These are phyloP conservation scores for Cephus rjabovi DNA, from an alignment of 2,888 invertebrate species.

Conservation along the genomic window DNA sequence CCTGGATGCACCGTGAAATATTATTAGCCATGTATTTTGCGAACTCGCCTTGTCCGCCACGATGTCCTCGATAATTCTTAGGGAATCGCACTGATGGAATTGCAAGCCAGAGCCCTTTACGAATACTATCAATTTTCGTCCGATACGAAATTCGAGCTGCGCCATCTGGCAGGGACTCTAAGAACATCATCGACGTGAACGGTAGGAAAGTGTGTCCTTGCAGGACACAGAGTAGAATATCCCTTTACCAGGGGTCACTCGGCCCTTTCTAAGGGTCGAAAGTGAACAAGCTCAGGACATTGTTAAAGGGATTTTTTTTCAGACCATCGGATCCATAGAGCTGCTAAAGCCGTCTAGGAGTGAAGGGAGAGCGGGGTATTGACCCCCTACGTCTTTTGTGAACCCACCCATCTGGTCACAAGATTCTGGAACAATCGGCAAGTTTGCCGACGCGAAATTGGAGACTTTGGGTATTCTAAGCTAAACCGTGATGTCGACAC, in stretches of 20 bases:
- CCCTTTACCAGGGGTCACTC: not conserved
- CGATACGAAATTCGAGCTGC: constrained; percentile 24
- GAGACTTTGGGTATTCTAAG: not conserved
- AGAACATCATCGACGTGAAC: not conserved
- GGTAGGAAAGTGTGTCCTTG: not conserved
- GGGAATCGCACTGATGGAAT: not conserved
- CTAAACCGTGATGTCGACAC: not conserved
- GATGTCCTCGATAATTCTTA: not conserved
- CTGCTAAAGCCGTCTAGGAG: not conserved
- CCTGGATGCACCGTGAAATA: not conserved
- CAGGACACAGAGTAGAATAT: not conserved
- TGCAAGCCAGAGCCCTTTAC: not conserved
- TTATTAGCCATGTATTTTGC: not conserved
- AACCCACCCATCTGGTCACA: not conserved
- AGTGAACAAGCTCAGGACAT: not conserved
- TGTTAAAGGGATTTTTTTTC: not conserved
- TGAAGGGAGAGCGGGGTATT: not conserved
- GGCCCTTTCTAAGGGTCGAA: not conserved
- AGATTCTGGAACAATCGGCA: not conserved
- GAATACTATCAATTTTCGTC: not conserved
- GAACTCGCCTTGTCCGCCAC: not conserved
- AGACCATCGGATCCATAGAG: not conserved
- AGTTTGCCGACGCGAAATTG: not conserved
- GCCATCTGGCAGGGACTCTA: not conserved
- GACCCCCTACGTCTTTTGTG: not conserved